Evolutionary conservation across 2,888 invertebrate genomes (phyloP), one percentile per base, ranked within the genome.

Genomic region (Dasypolia templi): DNA sequence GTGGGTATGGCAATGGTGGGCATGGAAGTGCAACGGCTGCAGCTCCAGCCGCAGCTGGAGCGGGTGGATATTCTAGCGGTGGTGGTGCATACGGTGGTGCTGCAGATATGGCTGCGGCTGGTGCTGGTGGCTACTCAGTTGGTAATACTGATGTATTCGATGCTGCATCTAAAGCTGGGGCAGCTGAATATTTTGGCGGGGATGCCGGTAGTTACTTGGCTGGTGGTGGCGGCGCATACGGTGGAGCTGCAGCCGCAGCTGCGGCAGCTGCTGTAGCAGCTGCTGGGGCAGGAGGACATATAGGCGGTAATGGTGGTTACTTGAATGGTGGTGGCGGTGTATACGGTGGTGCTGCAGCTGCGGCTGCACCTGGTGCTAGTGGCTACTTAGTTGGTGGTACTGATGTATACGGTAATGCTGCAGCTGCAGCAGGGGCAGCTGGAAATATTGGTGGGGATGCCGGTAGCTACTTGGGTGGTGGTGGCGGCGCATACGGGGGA

Each of bases 221-320:
- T 9, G 42, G 44, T 49, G 22, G 11, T 2, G 35, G 11, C 22
- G 42, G 39, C 44, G 7, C 14, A 32, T 67, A 58, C n/a, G n/a
- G 17, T n/a, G n/a, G n/a, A n/a, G n/a, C n/a, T n/a, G n/a, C n/a
- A n/a, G n/a, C n/a, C n/a, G n/a, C n/a, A n/a, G 44, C 2, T n/a
- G 67, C n/a, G n/a, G 39, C n/a, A n/a, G n/a, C n/a, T n/a, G n/a
- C n/a, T 64, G 61, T 26, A 4, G 61, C 61, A 39, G 17, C 29
- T 3, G n/a, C 65, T 53, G 26, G 12, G 12, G 19, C 9, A 14
- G 19, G 63, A 7, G 63, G 46, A 22, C 49, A 63, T 19, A 4
- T 19, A 29, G n/a, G 2, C 5, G 49, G 64, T 49, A 0, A 51
- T 5, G 42, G 12, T 3, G 44, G 12, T 35, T n/a, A n/a, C n/a